phyloP scores from a whole-genome alignment of 64 coral and sea anemone species.

The Actinia equina region DNA sequence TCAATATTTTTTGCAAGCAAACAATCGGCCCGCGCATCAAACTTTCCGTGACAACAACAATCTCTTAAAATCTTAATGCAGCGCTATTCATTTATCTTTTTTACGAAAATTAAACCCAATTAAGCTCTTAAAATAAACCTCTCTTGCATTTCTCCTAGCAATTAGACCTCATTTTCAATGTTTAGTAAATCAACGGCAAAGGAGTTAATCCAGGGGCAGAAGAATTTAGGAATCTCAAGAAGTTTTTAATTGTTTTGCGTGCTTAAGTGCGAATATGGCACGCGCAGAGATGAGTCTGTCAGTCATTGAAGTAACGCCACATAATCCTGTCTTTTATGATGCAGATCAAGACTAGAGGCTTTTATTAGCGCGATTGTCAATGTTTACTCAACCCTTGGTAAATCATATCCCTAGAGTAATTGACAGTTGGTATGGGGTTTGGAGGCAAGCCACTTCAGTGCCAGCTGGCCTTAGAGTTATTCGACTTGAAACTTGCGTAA shows the following conservation, averaged over 20 bases:
- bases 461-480: background rate
- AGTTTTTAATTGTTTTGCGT: background rate
- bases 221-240: background rate
- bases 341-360: slow-evolving; percentile 14
- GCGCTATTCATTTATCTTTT: background rate
- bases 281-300: slow-evolving; percentile 13
- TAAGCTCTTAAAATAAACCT: slow-evolving; percentile 15
- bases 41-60: slow-evolving; percentile 6
- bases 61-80: background rate
- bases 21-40: background rate
- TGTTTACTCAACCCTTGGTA: slow-evolving; percentile 27
- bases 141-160: background rate
- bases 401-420: slow-evolving; percentile 9
- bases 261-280: slow-evolving; percentile 8
- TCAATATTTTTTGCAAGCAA: background rate
- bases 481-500: slow-evolving; percentile 32
- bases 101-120: slow-evolving; percentile 16
- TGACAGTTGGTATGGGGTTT: slow-evolving; percentile 2
- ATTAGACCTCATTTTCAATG: slow-evolving; percentile 2
- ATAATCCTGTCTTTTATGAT: slow-evolving; percentile 21
- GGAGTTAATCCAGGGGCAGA: background rate
- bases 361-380: slow-evolving; percentile 17
- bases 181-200: background rate
- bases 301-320: background rate
- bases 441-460: slow-evolving; percentile 13